Base-by-base conservation (phyloP, 2,797 vertebrate species). In the Rallus crepitans region DNA sequence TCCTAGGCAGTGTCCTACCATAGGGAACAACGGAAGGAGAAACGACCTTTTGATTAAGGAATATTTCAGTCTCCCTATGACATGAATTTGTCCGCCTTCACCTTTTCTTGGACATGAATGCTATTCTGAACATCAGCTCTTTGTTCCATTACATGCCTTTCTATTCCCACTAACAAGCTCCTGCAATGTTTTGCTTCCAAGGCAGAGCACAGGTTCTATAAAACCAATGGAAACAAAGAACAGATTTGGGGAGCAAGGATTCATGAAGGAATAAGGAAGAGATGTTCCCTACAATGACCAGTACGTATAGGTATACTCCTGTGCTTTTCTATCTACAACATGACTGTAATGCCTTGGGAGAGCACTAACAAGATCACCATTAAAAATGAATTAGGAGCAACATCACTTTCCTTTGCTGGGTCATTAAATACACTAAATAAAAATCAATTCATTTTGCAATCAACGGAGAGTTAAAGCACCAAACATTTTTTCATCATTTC, bases 381-480 rank as follows among this genome's bases (percentile, higher is more conserved):
- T 89, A 72, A 77, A 96, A 95, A 91, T 11, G 19, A 39, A 81
- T 90, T 40, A 82, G 56, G n/a, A 89, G 16, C 48, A 85, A 61
- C 57, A 60, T 42, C n/a, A 33, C 57, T 85, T 76, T 77, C 60
- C 66, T 92, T 40, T 82, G 39, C 55, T 75, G 61, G 59, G 30
- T 63, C 15, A 2, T 21, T 94, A 94, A 87, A 93, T 57, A 88
- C 2, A 20, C 33, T 40, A 89, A 86, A 63, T 73, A 72, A 84
- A 93, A 93, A 60, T 45, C 7, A 87, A 56, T 85, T 92, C 5
- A 50, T 87, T 92, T 79, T 87, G 56, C 42, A 88, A 76, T 91
- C 82, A 94, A 37, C 11, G 35, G 37, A 68, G 57, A 93, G 11
- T 61, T 71, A 92, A 87, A 77, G 89, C 40, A 93, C 50, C 89